Evolutionary conservation across 2,888 invertebrate genomes (phyloP).

Genomic region (Nomada flava): DNA sequence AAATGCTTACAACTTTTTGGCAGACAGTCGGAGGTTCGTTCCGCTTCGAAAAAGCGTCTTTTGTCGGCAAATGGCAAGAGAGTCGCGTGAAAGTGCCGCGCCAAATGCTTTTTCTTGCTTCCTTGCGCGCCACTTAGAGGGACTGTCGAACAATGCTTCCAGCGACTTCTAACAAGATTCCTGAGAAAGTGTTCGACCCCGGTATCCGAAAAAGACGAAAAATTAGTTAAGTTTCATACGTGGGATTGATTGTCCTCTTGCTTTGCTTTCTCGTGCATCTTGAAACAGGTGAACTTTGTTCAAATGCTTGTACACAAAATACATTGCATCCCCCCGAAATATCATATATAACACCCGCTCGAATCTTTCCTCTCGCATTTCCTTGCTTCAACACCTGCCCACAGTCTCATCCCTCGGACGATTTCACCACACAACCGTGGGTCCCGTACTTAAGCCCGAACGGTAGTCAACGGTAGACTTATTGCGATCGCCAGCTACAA

Average conservation of each 20-base stretch:
- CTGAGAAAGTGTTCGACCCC: conserved; percentile 43
- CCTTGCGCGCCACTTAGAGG: conserved; percentile 23
- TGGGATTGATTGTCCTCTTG: background rate
- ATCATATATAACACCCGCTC: too few species aligned
- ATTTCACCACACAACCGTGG: background rate
- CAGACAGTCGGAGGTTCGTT: conserved; percentile 33
- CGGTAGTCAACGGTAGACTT: conserved; percentile 59
- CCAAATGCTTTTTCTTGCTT: conserved; percentile 40
- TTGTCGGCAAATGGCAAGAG: conserved; percentile 14
- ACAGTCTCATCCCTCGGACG: background rate
- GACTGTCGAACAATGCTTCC: conserved; percentile 20
- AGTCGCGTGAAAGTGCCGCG: conserved; percentile 48
- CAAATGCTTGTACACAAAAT: too few species aligned
- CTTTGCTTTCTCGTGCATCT: too few species aligned
- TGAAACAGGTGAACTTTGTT: too few species aligned
- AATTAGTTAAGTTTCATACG: background rate
- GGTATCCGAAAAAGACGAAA: conserved; percentile 12
- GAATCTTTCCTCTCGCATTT: too few species aligned
- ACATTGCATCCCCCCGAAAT: too few species aligned
- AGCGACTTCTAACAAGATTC: background rate
- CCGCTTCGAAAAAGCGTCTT: conserved; percentile 37
- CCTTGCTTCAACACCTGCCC: background rate
- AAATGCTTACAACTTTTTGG: conserved; percentile 21
- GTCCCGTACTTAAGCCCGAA: background rate
- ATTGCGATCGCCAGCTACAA: conserved; percentile 52